phyloP scores from a whole-genome alignment of 2,797 vertebrate genomes.

The Mycteria americana region DNA sequence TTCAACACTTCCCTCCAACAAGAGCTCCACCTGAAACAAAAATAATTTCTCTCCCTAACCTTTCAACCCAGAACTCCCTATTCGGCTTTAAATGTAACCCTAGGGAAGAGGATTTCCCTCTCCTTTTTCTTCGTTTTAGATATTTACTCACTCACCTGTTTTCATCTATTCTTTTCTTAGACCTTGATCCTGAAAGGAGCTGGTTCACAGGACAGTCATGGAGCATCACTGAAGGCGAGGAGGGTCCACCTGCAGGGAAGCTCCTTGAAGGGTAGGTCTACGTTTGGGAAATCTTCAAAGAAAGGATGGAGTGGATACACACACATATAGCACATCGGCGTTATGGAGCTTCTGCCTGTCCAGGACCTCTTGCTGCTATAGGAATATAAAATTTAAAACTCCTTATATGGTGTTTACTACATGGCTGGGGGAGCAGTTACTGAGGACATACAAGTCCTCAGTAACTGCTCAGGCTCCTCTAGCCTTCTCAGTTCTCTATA shows the following conservation, averaged over 20 bases:
- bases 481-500: neutral
- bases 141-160: neutral
- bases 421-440: neutral
- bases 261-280: neutral
- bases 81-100: neutral
- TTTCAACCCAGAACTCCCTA: neutral
- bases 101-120: neutral
- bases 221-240: neutral
- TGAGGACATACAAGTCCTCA: no score
- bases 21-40: conserved; percentile 15
- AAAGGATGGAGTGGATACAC: neutral
- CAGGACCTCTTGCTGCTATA: neutral
- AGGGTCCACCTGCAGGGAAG: neutral
- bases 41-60: neutral
- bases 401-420: neutral
- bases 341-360: neutral
- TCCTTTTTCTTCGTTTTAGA: neutral
- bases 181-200: neutral
- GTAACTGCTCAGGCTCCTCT: neutral
- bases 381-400: neutral
- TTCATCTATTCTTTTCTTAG: neutral
- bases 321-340: fast-evolving
- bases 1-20: conserved; percentile 32
- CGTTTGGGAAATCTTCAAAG: neutral
- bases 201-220: neutral